phyloP scores from a whole-genome alignment of 2,888 invertebrate genomes.

The Drosophila formosana region DNA sequence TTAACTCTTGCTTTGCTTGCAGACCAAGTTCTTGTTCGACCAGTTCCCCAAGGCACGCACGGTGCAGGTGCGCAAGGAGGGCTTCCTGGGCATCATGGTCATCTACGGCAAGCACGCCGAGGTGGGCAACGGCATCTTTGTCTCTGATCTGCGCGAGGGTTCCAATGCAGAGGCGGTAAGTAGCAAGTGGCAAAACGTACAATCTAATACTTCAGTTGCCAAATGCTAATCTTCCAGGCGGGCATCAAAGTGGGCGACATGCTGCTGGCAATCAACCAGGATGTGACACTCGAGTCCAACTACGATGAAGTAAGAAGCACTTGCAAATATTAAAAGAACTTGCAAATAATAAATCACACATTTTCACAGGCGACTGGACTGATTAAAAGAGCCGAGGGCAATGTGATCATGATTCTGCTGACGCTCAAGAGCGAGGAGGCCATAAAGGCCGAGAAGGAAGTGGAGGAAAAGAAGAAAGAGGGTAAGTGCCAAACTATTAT shows the following conservation, averaged over 20 bases:
- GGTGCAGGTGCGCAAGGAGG: conserved; percentile 93
- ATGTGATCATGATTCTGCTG: conserved; percentile 93
- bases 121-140: conserved; percentile 96
- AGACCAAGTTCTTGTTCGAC: conserved; percentile 84
- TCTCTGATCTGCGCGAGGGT: conserved; percentile 96
- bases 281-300: conserved; percentile 93
- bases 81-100: conserved; percentile 94
- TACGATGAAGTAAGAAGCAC: conserved; percentile 91
- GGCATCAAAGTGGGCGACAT: conserved; percentile 98
- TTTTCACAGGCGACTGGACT: conserved; percentile 91
- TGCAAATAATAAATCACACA: not conserved
- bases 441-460: conserved; percentile 86
- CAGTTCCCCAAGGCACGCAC: conserved; percentile 87
- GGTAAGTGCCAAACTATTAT: conserved; percentile 68
- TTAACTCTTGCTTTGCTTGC: conserved; percentile 5
- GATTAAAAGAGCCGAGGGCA: conserved; percentile 94
- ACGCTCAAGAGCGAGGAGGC: conserved; percentile 92
- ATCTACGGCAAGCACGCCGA: conserved; percentile 97
- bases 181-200: not conserved
- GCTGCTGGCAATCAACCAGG: conserved; percentile 97
- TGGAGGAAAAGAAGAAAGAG: conserved; percentile 83
- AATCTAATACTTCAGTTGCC: conserved; percentile 85
- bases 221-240: conserved; percentile 87
- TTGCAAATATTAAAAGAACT: no score
- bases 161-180: conserved; percentile 93